Evolutionary conservation across 2,888 invertebrate genomes (phyloP).

Genomic region (Parnassius mnemosyne): DNA sequence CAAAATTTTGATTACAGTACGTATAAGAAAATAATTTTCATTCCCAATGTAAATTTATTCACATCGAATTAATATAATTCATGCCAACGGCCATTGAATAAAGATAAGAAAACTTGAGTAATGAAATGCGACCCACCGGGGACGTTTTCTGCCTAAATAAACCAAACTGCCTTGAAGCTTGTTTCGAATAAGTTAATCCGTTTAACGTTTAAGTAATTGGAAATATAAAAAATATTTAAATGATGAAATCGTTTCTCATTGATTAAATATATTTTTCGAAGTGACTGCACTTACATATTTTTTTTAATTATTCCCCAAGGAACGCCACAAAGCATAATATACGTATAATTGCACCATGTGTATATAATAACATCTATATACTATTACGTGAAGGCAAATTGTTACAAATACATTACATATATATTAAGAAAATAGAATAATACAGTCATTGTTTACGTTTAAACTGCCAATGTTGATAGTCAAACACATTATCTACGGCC

Average conservation of each 20-base stretch:
- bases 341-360: too few species aligned
- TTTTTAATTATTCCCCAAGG: too few species aligned
- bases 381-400: too few species aligned
- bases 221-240: background rate
- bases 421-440: too few species aligned
- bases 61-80: constrained; percentile 32
- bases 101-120: constrained; percentile 32
- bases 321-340: too few species aligned
- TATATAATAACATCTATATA: too few species aligned
- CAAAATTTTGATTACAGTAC: background rate
- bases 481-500: too few species aligned
- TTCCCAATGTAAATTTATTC: constrained; percentile 43
- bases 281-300: too few species aligned
- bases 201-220: background rate
- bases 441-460: too few species aligned
- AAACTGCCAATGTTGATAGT: too few species aligned
- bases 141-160: constrained; percentile 17
- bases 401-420: too few species aligned
- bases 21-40: background rate
- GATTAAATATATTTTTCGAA: background rate
- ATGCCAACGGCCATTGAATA: constrained; percentile 29
- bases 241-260: background rate
- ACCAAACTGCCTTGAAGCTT: constrained; percentile 3
- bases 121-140: constrained; percentile 14
- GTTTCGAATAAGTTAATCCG: background rate